phyloP scores from a whole-genome alignment of 2,888 invertebrate species.

The Pristionchus maxplancki region DNA sequence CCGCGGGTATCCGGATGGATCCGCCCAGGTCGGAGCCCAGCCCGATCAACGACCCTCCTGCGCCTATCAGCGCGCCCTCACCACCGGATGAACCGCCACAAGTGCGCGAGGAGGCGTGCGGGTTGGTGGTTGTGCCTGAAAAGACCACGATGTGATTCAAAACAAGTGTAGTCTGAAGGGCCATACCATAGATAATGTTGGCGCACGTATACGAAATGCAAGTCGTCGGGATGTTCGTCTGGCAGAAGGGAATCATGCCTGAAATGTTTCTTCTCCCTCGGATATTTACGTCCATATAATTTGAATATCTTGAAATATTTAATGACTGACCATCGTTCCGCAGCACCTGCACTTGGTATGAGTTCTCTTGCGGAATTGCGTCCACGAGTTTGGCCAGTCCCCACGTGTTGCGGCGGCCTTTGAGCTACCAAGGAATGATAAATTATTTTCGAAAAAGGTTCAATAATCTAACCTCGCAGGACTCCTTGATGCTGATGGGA shows the following conservation, averaged over 20 bases:
- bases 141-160: not conserved
- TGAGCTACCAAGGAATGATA: not conserved
- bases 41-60: conserved; percentile 52
- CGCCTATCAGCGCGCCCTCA: conserved; percentile 78
- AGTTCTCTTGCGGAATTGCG: not conserved
- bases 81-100: conserved; percentile 79
- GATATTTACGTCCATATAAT: too few relatives aligned
- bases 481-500: conserved; percentile 63
- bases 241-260: conserved; percentile 80
- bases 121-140: conserved; percentile 62
- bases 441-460: not conserved
- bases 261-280: too few relatives aligned
- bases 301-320: conserved; percentile 73
- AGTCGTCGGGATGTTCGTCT: conserved; percentile 78
- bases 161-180: not conserved
- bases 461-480: conserved; percentile 28
- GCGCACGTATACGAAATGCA: conserved; percentile 67
- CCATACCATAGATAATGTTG: conserved; percentile 75
- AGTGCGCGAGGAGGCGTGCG: conserved; percentile 50
- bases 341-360: conserved; percentile 48
- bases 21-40: conserved; percentile 79
- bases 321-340: conserved; percentile 45
- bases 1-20: conserved; percentile 79
- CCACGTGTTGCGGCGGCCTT: not conserved
- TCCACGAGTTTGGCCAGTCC: not conserved